Conservation (phyloP, 2,113 vertebrate species). For the Capra hircus region DNA sequence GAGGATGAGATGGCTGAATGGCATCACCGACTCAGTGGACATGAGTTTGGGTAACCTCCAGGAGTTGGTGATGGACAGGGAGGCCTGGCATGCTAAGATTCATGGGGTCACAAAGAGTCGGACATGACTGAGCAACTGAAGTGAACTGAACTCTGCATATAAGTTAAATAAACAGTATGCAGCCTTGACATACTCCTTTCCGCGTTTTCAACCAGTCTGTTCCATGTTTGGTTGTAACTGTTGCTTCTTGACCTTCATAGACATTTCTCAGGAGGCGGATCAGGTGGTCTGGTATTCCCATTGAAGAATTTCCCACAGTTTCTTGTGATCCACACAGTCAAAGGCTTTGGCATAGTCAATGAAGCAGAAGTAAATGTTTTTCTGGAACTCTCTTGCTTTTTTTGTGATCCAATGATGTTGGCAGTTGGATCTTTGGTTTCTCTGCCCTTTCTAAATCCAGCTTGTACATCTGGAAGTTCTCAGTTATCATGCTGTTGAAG, state of each 20-base stretch:
- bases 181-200: not conserved
- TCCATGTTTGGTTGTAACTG: not conserved
- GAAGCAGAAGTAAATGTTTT: not conserved
- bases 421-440: not conserved
- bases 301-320: not conserved
- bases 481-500: not conserved
- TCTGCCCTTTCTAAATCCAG: not conserved
- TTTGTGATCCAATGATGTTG: not conserved
- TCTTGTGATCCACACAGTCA: not conserved
- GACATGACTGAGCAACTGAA: not conserved
- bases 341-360: not conserved
- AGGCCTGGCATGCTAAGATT: not conserved
- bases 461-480: not conserved
- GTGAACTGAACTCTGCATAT: not conserved
- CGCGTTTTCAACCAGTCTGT: not conserved
- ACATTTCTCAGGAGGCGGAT: not conserved
- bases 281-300: not conserved
- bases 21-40: not conserved
- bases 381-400: not conserved
- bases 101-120: not conserved
- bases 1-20: not conserved
- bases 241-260: not conserved
- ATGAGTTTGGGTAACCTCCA: not conserved
- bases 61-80: not conserved
- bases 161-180: not conserved